These are phyloP conservation scores for Archocentrus centrarchus DNA, from an alignment of 2,113 vertebrate genomes.

Conservation along the genomic window DNA sequence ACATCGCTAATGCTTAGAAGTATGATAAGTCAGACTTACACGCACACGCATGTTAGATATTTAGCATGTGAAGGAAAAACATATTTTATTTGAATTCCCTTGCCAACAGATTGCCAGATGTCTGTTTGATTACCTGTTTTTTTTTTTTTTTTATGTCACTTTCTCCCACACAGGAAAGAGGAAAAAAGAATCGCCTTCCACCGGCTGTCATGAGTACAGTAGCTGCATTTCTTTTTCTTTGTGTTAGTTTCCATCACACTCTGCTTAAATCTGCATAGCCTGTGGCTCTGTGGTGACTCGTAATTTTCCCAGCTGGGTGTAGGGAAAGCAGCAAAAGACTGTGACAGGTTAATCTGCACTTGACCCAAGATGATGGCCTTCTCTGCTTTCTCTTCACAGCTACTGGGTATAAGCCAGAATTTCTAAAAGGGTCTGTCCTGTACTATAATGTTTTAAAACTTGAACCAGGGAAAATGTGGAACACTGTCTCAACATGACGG, in stretches of 20 bases:
- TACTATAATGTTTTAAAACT: neutral
- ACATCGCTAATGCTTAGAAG: neutral
- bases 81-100: neutral
- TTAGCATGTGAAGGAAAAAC: neutral
- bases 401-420: neutral
- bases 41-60: neutral
- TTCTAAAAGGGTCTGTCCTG: neutral
- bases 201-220: neutral
- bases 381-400: neutral
- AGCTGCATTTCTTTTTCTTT: neutral
- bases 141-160: neutral
- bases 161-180: neutral
- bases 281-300: neutral
- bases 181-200: neutral
- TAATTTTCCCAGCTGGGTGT: conserved; percentile 10
- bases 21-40: neutral
- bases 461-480: neutral
- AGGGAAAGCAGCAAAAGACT: neutral
- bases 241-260: neutral
- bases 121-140: neutral
- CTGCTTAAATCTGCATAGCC: neutral
- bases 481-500: neutral
- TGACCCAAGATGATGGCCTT: conserved; percentile 16
- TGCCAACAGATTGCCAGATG: neutral
- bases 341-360: conserved; percentile 18